Conservation (phyloP, 2,888 invertebrate species). For the Empis livida region DNA sequence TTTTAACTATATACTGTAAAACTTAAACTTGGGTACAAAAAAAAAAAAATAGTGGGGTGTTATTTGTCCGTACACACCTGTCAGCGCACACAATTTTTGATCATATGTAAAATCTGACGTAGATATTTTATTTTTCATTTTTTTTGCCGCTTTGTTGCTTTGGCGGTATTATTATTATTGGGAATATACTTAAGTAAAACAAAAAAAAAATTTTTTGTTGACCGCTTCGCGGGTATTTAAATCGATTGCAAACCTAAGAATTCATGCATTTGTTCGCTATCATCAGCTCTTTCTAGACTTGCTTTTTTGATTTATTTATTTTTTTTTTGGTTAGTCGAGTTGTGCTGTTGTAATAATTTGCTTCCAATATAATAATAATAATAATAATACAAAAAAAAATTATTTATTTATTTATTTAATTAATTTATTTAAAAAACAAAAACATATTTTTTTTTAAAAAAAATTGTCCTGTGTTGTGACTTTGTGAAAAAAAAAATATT, state of each 20-base stretch:
- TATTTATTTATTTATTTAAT: slow-evolving; percentile 11
- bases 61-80: too few relatives aligned
- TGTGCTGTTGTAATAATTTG: slow-evolving; percentile 35
- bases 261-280: slow-evolving; percentile 57
- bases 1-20: too few relatives aligned
- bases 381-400: slow-evolving; percentile 6
- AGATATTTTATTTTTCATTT: too few relatives aligned
- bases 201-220: too few relatives aligned
- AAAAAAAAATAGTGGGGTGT: too few relatives aligned
- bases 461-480: slow-evolving; percentile 3
- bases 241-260: slow-evolving; percentile 48
- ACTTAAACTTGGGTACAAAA: too few relatives aligned
- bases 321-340: slow-evolving; percentile 38
- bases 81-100: too few relatives aligned
- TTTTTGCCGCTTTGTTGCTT: too few relatives aligned
- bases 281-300: slow-evolving; percentile 51
- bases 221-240: slow-evolving; percentile 41
- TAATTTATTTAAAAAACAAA: slow-evolving; percentile 6
- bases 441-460: slow-evolving; percentile 8
- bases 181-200: too few relatives aligned
- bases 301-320: slow-evolving; percentile 32
- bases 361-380: slow-evolving; percentile 23
- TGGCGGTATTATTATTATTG: too few relatives aligned
- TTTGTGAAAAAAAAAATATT: slow-evolving; percentile 9
- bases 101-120: too few relatives aligned